These are phyloP conservation scores for Oreochromis grahami DNA, from an alignment of 2,797 vertebrate genomes.

Conservation along the genomic window DNA sequence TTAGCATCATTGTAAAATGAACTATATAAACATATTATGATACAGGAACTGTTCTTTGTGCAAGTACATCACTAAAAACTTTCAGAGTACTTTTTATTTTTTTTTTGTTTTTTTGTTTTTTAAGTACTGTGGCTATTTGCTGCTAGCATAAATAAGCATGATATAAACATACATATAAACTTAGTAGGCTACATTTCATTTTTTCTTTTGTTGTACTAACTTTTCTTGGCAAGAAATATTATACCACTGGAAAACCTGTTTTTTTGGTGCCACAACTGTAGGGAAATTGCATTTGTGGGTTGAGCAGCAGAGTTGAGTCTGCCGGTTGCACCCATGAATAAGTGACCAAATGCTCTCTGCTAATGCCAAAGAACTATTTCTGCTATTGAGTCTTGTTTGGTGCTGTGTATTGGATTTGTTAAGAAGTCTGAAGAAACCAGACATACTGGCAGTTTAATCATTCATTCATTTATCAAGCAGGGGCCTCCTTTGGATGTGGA, in stretches of 20 bases:
- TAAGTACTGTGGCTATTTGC: background rate
- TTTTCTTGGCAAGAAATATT: background rate
- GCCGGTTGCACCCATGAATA: background rate
- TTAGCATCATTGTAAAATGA: background rate
- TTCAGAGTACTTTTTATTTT: background rate
- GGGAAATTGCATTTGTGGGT: background rate
- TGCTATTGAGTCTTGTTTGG: background rate
- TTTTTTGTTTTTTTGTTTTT: accelerated
- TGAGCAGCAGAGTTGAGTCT: background rate
- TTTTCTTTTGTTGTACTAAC: background rate
- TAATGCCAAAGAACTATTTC: background rate
- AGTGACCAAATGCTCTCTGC: background rate
- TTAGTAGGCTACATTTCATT: background rate
- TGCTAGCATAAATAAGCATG: background rate
- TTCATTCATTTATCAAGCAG: background rate
- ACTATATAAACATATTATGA: background rate
- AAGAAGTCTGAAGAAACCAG: background rate
- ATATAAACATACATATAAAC: background rate
- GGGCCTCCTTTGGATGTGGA: background rate
- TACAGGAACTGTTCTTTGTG: background rate
- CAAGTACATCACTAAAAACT: background rate
- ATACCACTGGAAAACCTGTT: background rate
- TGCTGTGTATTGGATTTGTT: background rate
- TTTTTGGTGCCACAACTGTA: background rate
- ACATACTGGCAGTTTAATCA: background rate